Conservation (phyloP, 2,888 invertebrate genomes). For the Aricia artaxerxes region DNA sequence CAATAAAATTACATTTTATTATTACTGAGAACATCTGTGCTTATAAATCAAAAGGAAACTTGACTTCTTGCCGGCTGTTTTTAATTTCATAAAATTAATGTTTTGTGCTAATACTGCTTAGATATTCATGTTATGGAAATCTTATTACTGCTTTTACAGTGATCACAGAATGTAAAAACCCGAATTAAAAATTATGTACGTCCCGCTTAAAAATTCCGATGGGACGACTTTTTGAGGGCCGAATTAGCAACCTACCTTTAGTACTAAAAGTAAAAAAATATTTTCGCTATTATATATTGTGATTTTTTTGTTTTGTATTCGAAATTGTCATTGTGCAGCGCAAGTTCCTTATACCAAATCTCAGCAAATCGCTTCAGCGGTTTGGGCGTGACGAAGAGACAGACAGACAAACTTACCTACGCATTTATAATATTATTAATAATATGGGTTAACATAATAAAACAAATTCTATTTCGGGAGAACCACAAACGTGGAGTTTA, state of each 20-base stretch:
- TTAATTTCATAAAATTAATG: neutral
- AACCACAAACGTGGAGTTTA: slow-evolving; percentile 1
- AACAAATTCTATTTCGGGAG: neutral
- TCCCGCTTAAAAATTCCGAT: neutral
- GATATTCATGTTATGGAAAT: neutral
- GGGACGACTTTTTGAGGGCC: neutral
- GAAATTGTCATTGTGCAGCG: no score
- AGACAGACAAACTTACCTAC: no score
- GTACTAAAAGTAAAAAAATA: no score
- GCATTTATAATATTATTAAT: no score
- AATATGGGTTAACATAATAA: no score
- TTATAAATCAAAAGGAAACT: neutral
- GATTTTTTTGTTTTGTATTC: no score
- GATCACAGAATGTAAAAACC: neutral
- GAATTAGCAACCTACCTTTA: neutral
- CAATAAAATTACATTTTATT: neutral
- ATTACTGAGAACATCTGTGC: neutral
- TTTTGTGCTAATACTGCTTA: neutral
- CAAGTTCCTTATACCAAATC: no score
- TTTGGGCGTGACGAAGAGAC: no score
- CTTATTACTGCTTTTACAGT: neutral
- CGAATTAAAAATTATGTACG: neutral
- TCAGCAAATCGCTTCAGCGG: no score
- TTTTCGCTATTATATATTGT: no score
- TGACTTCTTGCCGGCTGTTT: neutral